These are phyloP conservation scores for Vimba vimba DNA, from an alignment of 2,113 vertebrate genomes.

Conservation along the genomic window DNA sequence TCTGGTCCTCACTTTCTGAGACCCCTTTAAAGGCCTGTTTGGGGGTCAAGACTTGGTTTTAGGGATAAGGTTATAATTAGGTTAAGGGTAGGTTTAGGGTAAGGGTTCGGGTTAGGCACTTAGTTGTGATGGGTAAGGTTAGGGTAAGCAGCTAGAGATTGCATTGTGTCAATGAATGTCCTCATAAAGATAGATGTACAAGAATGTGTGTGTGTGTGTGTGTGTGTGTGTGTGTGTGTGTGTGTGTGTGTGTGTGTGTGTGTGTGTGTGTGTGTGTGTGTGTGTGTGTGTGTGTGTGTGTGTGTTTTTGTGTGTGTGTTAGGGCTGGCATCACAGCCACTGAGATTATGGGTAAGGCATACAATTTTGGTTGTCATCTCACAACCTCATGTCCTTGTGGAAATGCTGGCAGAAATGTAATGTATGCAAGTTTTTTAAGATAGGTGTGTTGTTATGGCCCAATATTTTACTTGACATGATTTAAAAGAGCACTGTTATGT, in stretches of 20 bases:
- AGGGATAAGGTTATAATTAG: too few relatives aligned
- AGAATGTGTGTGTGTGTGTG: neutral
- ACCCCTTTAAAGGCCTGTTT: too few relatives aligned
- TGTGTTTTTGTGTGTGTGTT: neutral
- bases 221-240: neutral
- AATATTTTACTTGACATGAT: constrained; percentile 16
- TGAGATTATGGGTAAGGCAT: constrained; percentile 16
- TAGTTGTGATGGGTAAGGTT: too few relatives aligned
- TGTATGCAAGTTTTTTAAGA: neutral
- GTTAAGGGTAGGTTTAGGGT: too few relatives aligned
- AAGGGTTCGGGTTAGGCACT: too few relatives aligned
- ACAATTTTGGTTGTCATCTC: neutral
- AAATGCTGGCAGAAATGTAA: neutral
- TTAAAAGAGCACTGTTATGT: neutral
- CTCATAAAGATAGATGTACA: too few relatives aligned
- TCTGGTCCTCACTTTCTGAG: too few relatives aligned
- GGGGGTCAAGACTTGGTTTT: too few relatives aligned
- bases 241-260: neutral
- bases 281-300: neutral
- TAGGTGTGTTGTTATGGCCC: neutral
- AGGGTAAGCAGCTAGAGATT: too few relatives aligned
- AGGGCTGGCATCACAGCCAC: neutral
- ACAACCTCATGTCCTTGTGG: neutral
- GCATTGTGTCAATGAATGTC: too few relatives aligned
- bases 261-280: neutral